Base-by-base conservation (phyloP, 2,888 invertebrate species). In the Spisula subtruncata region DNA sequence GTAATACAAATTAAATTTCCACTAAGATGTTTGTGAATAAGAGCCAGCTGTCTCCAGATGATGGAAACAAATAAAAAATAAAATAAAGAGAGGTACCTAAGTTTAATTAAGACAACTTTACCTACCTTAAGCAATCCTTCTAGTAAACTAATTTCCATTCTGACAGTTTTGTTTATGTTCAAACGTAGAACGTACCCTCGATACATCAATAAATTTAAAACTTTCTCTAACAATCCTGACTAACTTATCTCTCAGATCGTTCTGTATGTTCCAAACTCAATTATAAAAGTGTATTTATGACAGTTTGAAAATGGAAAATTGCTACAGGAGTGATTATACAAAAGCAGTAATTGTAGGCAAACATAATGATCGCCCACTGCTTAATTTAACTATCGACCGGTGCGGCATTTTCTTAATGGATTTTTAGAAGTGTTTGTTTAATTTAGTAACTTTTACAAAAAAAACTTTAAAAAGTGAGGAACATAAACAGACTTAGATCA, bases 401-500 rank as follows among this genome's bases (percentile, higher is more conserved):
- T 25, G 35, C 18, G 75, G 35, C 75, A 75, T 29, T 75, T 75
- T 75, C 75, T 32, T 75, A 75, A 75, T 75, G 75, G 75, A 32
- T 18, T 75, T n/a, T 75, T 35, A 32, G 1, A 75, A 75, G 35
- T 32, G 35, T 75, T 75, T 75, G 32, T 75, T 75, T 75, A 75
- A 35, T 66, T 35, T 75, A 32, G 75, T 32, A 35, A 75, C 75
- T 35, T 35, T 75, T 75, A 75, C 35, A 32, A 75, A 41, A 41
- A 41, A n/a, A n/a, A n/a, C n/a, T n/a, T n/a, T n/a, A n/a, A n/a
- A 41, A 35, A 2, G 29, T 75, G 29, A 32, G 35, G 75, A 35
- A 35, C 32, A 75, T 75, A 35, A 75, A 35, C 16, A 75, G 0
- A 75, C 32, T 32, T 18, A 4, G 75, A 35, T 75, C 35, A 35